These are phyloP conservation scores for Meles meles DNA, from an alignment of 2,113 vertebrate species.

Conservation along the genomic window DNA sequence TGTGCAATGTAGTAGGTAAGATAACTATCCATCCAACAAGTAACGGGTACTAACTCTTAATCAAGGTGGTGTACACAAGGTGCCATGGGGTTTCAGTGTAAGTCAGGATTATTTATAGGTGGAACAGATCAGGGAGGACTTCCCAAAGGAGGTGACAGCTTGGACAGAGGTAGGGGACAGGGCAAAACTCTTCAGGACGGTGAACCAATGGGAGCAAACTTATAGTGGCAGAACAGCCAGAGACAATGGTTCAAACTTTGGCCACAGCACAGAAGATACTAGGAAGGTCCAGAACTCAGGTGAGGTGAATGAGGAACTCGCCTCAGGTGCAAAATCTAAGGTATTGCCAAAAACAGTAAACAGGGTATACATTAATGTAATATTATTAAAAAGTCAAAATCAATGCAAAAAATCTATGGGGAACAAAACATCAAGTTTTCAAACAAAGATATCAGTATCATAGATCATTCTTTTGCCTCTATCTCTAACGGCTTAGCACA, in stretches of 20 bases:
- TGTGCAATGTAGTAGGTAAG: background rate
- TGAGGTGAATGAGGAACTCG: background rate
- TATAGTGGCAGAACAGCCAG: background rate
- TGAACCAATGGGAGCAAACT: background rate
- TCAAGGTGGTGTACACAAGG: background rate
- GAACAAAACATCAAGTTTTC: background rate
- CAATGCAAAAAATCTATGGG: background rate
- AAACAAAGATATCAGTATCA: background rate
- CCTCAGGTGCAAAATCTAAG: background rate
- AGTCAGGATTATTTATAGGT: background rate
- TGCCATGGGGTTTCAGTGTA: background rate
- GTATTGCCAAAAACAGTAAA: background rate
- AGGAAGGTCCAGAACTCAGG: background rate
- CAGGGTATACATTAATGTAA: background rate
- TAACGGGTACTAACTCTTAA: background rate
- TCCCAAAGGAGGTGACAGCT: background rate
- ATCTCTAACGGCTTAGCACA: rapidly evolving
- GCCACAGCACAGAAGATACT: background rate
- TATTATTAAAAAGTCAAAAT: background rate
- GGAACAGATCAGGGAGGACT: background rate
- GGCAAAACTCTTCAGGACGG: background rate
- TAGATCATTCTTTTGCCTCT: background rate
- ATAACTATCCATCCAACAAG: background rate
- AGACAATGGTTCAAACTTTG: no score
- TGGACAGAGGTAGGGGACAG: background rate